A percentile compares a stretch with the other conserved stretches of the same genome.
Conservation (phyloP, 2,888 invertebrate species). For the Poecilobothrus nobilitatus region DNA sequence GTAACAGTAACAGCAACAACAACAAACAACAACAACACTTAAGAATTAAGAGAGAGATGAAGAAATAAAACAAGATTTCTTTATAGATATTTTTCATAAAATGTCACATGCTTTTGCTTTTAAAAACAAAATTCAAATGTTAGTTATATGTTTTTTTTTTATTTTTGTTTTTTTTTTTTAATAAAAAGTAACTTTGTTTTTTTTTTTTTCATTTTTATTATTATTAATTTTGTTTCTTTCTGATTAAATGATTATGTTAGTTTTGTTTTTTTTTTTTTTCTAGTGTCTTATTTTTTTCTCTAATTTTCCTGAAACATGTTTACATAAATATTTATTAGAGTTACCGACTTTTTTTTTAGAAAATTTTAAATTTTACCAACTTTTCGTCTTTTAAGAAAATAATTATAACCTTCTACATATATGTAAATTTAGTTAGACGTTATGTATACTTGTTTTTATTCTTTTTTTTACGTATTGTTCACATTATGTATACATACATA, state of each 20-base stretch:
- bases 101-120: slow-evolving; percentile 12
- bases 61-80: slow-evolving; percentile 6
- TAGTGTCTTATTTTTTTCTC: background rate
- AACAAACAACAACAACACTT: background rate
- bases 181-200: background rate
- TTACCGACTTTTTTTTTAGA: too few relatives aligned
- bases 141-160: background rate
- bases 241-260: background rate
- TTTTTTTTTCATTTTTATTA: background rate
- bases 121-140: background rate
- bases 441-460: too few relatives aligned
- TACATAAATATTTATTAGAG: background rate
- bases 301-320: background rate
- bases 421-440: too few relatives aligned
- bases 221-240: background rate
- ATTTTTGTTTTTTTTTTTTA: background rate
- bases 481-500: too few relatives aligned
- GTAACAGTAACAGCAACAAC: background rate
- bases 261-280: too few relatives aligned
- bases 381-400: too few relatives aligned
- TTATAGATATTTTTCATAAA: slow-evolving; percentile 6
- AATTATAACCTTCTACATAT: too few relatives aligned
- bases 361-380: too few relatives aligned
- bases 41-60: background rate
- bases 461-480: too few relatives aligned